phyloP scores from a whole-genome alignment of 2,797 vertebrate species.

The Coregonus suidteri region DNA sequence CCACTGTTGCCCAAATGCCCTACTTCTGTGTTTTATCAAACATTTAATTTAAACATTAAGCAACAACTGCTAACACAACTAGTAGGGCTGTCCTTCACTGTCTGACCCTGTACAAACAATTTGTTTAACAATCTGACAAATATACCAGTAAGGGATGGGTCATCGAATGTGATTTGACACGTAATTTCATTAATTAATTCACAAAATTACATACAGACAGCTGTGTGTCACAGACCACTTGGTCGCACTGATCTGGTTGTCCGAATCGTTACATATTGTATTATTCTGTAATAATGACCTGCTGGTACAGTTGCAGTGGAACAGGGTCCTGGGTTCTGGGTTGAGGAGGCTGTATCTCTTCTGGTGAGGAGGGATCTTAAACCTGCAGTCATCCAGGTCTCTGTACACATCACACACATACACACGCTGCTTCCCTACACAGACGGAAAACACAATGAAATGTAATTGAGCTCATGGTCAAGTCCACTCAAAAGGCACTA shows the following conservation, averaged over 20 bases:
- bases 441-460: neutral
- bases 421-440: conserved; percentile 46
- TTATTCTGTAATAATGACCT: conserved; percentile 63
- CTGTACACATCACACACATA: conserved; percentile 68
- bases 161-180: no score
- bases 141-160: no score
- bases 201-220: no score
- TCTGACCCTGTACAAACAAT: neutral
- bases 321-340: conserved; percentile 61
- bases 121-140: no score
- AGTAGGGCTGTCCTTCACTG: neutral
- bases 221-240: no score
- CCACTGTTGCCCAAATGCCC: neutral
- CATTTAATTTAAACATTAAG: neutral
- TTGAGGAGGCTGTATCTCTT: conserved; percentile 78
- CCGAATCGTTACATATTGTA: neutral
- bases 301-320: conserved; percentile 84
- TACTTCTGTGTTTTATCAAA: neutral
- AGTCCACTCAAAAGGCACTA: neutral
- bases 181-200: no score
- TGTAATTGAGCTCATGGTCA: neutral
- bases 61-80: neutral
- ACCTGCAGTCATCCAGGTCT: conserved; percentile 72
- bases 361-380: conserved; percentile 72
- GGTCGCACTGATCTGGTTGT: no score